Conservation (phyloP, 2,113 vertebrate species). For the Ranitomeya imitator region DNA sequence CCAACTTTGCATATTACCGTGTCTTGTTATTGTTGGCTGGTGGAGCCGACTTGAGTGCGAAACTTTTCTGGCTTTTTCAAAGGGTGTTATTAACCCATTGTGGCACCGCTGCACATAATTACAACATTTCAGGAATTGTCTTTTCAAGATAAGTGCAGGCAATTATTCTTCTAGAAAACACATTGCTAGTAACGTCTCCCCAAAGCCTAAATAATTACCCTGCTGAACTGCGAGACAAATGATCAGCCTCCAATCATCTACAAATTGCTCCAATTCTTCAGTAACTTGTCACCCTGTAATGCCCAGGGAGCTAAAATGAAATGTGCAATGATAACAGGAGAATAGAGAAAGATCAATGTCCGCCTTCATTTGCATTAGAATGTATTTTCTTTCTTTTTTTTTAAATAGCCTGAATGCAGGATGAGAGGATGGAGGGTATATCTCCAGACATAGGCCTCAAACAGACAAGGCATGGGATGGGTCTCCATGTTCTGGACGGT, state of each 20-base stretch:
- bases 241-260: conserved; percentile 46
- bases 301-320: conserved; percentile 38
- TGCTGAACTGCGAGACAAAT: conserved; percentile 48
- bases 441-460: not conserved
- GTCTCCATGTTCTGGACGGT: not conserved
- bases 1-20: not conserved
- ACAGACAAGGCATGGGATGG: not conserved
- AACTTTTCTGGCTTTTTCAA: not conserved
- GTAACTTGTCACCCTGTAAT: conserved; percentile 59
- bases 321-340: conserved; percentile 43
- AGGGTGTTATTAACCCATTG: conserved; percentile 23
- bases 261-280: conserved; percentile 51
- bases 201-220: conserved; percentile 59
- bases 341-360: conserved; percentile 26
- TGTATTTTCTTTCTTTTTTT: conserved; percentile 5
- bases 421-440: not conserved
- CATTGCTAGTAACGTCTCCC: conserved; percentile 54
- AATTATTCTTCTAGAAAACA: conserved; percentile 53
- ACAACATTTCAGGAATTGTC: conserved; percentile 56
- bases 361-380: conserved; percentile 33
- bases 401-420: not conserved
- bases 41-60: not conserved
- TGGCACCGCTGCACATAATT: conserved; percentile 40
- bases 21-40: not conserved
- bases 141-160: conserved; percentile 59